These are phyloP conservation scores for Halichondria panicea DNA, from an alignment of 37 sponge, comb jelly and placozoan species.

Conservation along the genomic window DNA sequence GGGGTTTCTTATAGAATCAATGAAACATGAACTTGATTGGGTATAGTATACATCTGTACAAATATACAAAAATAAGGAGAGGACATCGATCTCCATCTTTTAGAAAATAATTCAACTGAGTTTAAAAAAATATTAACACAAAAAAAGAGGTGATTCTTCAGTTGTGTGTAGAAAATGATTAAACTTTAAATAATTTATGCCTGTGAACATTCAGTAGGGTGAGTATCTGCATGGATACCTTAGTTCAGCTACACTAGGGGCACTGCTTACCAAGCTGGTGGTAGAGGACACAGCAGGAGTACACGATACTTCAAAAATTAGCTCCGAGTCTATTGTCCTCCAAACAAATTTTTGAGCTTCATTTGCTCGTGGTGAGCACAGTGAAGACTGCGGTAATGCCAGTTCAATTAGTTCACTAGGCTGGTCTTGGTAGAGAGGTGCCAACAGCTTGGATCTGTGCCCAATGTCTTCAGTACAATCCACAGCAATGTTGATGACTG, in stretches of 20 bases:
- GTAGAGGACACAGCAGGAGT: conserved; percentile 52
- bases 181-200: no score
- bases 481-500: conserved; percentile 82
- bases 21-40: no score
- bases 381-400: conserved; percentile 60
- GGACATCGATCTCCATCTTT: no score
- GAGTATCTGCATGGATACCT: conserved; percentile 30
- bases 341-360: conserved; percentile 94
- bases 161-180: background rate
- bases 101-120: background rate
- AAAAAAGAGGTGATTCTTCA: background rate
- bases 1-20: no score
- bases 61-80: no score
- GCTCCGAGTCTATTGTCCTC: conserved; percentile 71
- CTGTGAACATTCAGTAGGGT: conserved; percentile 27
- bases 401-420: conserved; percentile 56
- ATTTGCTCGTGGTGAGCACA: conserved; percentile 78
- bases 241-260: conserved; percentile 10
- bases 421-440: conserved; percentile 63
- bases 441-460: conserved; percentile 66
- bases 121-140: background rate
- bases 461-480: conserved; percentile 57
- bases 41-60: no score
- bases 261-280: conserved; percentile 4
- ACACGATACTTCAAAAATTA: conserved; percentile 77